Evolutionary conservation across 2,797 vertebrate species (phyloP).

Genomic region (Podarcis siculus): DNA sequence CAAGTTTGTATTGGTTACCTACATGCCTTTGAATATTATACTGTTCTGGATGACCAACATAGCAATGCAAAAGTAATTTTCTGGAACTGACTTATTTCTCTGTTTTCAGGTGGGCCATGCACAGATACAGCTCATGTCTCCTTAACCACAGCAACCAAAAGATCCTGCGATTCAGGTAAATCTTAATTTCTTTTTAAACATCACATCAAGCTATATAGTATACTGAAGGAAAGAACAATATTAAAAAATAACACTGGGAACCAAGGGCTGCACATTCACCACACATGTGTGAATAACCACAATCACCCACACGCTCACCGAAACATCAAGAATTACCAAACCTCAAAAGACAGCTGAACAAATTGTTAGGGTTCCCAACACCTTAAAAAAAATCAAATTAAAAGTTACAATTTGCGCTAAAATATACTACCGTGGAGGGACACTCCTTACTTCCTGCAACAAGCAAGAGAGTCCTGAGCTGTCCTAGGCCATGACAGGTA

Average conservation of each 20-base stretch:
- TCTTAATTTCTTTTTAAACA: constrained; percentile 30
- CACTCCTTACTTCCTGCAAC: too few relatives aligned
- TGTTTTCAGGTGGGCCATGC: constrained; percentile 88
- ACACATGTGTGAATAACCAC: too few relatives aligned
- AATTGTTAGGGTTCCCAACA: too few relatives aligned
- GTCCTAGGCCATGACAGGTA: too few relatives aligned
- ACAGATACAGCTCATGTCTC: constrained; percentile 90
- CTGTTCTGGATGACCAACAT: constrained; percentile 11
- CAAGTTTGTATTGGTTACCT: not conserved
- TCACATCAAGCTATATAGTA: not conserved
- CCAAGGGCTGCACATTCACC: not conserved
- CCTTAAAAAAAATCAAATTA: too few relatives aligned
- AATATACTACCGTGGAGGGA: too few relatives aligned
- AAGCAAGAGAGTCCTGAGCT: too few relatives aligned
- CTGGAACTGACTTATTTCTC: constrained; percentile 55
- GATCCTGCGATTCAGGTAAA: constrained; percentile 91
- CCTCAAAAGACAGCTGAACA: too few relatives aligned
- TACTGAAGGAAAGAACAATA: not conserved
- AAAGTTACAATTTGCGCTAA: too few relatives aligned
- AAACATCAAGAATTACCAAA: too few relatives aligned
- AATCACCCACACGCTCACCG: too few relatives aligned
- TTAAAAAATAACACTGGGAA: not conserved
- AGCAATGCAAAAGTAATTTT: constrained; percentile 12
- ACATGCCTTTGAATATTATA: not conserved
- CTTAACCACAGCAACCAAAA: constrained; percentile 91